phyloP scores from a whole-genome alignment of 2,888 invertebrate genomes.

The Linhomoeus sp. region DNA sequence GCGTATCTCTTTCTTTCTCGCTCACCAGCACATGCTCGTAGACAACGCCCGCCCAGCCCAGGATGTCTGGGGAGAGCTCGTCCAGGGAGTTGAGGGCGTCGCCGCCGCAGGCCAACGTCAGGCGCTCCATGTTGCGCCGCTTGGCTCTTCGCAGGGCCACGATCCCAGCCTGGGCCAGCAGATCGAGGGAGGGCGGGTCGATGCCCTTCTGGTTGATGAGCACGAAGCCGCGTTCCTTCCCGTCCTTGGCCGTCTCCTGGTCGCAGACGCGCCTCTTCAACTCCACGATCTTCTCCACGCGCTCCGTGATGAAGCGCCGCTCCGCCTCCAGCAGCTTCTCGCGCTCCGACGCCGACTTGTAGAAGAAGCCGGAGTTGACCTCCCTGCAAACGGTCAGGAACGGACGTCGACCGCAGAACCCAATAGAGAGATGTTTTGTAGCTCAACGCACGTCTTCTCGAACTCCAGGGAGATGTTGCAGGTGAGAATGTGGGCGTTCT shows the following conservation, averaged over 20 bases:
- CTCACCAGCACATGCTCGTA: constrained; percentile 79
- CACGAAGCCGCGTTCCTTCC: constrained; percentile 59
- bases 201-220: constrained; percentile 60
- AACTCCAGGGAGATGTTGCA: constrained; percentile 98
- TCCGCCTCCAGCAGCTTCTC: constrained; percentile 85
- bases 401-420: too few species aligned
- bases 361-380: constrained; percentile 91
- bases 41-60: constrained; percentile 73
- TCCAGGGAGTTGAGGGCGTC: constrained; percentile 84
- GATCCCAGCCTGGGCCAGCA: constrained; percentile 86
- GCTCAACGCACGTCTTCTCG: constrained; percentile 85
- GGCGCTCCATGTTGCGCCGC: constrained; percentile 91
- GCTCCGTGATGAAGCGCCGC: constrained; percentile 79
- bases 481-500: constrained; percentile 81
- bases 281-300: constrained; percentile 75
- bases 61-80: constrained; percentile 58
- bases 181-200: constrained; percentile 85
- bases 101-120: constrained; percentile 85
- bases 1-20: too few species aligned
- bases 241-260: constrained; percentile 42
- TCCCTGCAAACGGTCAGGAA: constrained; percentile 40
- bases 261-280: constrained; percentile 72
- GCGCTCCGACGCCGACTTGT: constrained; percentile 85
- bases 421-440: too few species aligned
- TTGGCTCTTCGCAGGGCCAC: constrained; percentile 84